Evolutionary conservation across 2,888 invertebrate genomes (phyloP), one percentile per base, ranked within the genome.

Genomic region (Cynaeus angustus): DNA sequence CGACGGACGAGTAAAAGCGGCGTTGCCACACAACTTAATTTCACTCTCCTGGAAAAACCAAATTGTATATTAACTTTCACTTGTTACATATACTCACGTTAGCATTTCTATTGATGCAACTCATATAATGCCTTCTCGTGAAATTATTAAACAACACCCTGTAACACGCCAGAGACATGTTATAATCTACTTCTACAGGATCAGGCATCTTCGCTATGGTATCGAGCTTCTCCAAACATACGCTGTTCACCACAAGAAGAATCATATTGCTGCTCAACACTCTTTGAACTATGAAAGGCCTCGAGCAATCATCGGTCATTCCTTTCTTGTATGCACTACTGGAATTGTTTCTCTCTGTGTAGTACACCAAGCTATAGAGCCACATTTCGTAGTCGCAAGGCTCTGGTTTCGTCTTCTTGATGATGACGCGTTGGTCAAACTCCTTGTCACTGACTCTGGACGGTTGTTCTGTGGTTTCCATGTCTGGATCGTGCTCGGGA

Each of bases 201-300:
- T 80, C 80, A 0, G 83, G 81, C 33, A 72, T 74, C 43, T 61
- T 76, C 48, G 64, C 65, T 9, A 72, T 66, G 37, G 73, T 68
- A 9, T 79, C 76, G 10, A 74, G 74, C 45, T 78, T 74, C 37
- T 79, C 77, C 45, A 78, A 74, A 79, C 93, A 94, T 68, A 90
- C 85, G 50, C 87, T 88, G 79, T 94, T 91, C 12, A 94, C 90
- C 9, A 94, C 93, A 41, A 95, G 86, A 74, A 96, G 85, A 59
- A 96, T 85, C 88, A 95, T 89, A 81, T 95, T 95, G 72, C 94
- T 95, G 74, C 89, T 89, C 67, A 91, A 91, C 58, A 96, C 92
- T 30, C 91, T 88, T 78, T 94, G 91, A 1, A 92, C 92, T 73
- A 93, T 90, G 85, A 92, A 94, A 9, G 94, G 92, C 74, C 91